Evolutionary conservation across 53 echinoderm and acorn worm genomes (phyloP), one percentile per base, ranked within the genome.

Genomic region (Luidia sarsii): DNA sequence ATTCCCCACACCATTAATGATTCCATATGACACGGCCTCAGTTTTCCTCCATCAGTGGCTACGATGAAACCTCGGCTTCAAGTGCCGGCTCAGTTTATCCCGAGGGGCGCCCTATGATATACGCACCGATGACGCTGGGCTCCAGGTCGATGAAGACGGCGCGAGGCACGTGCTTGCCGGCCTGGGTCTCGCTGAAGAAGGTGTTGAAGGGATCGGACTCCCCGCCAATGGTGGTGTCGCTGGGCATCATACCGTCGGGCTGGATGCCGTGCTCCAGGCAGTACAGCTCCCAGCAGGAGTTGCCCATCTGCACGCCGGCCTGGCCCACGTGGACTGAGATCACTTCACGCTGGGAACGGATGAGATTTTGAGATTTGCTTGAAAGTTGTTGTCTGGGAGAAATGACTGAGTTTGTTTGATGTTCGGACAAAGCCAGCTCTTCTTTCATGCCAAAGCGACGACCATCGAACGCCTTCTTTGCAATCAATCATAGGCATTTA

Each of bases 171-270:
- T 80, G 80, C 34, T 80, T 80, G 4, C 86, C 86, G 13, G 70
- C 85, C 25, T 65, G 75, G 16, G 85, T 85, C 65, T 85, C 85
- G 46, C 85, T 85, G 66, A 85, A 85, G 75, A 85, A 85, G 39
- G 85, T 85, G 46, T 64, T 85, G 64, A 85, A 85, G 27, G 85
- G 75, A 33, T 85, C 85, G 7, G 63, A 63, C 36, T 63, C 67
- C 14, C 79, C 67, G 37, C 86, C 94, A 34, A 88, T 82, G 79
- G 94, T 88, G 63, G 84, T 85, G 63, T 94, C 94, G 50, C 88
- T 91, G 67, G 94, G 94, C 94, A 94, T 94, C 94, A 85, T 81
- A 84, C 89, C 89, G 65, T 90, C 90, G 68, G 75, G 71, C 56
- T 90, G 90, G 87, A 90, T 90, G 64, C 90, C 90, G 62, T 90